phyloP scores from a whole-genome alignment of 2,888 invertebrate genomes.

The Sturmia bella region DNA sequence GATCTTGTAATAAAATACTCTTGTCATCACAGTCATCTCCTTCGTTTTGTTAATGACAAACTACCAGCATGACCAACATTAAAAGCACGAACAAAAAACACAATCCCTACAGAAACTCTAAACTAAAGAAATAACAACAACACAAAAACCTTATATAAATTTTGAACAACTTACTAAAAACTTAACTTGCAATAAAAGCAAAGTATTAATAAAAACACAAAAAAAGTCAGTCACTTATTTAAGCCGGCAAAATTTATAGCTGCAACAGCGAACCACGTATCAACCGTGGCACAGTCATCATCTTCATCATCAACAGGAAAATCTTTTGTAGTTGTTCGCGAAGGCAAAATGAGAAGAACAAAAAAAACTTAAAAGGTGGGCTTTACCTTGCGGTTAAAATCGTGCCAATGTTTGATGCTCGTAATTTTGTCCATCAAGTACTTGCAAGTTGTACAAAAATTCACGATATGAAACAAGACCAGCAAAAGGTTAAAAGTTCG shows the following conservation, averaged over 20 bases:
- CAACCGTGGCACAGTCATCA: slow-evolving; percentile 29
- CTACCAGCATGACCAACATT: slow-evolving; percentile 66
- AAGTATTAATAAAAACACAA: slow-evolving; percentile 1
- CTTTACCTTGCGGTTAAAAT: slow-evolving; percentile 64
- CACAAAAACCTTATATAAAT: slow-evolving; percentile 30
- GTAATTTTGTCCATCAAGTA: slow-evolving; percentile 50
- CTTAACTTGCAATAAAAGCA: slow-evolving; percentile 26
- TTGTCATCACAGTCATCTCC: slow-evolving; percentile 68
- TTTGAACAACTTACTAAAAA: slow-evolving; percentile 60
- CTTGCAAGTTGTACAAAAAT: slow-evolving; percentile 29
- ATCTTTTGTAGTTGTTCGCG: slow-evolving; percentile 28
- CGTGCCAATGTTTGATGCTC: slow-evolving; percentile 61
- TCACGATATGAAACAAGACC: neutral
- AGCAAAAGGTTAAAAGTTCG: neutral
- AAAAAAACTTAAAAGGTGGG: slow-evolving; percentile 54
- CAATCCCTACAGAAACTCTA: slow-evolving; percentile 4
- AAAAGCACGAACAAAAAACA: slow-evolving; percentile 46
- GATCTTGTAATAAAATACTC: slow-evolving; percentile 69
- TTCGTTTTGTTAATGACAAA: slow-evolving; percentile 68
- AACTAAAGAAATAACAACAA: neutral
- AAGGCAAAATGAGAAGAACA: no score
- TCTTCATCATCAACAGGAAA: slow-evolving; percentile 15
- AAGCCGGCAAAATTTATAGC: slow-evolving; percentile 45
- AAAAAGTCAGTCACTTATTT: slow-evolving; percentile 27
- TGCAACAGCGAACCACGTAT: slow-evolving; percentile 24